phyloP scores from a whole-genome alignment of 2,113 vertebrate species.

The Etheostoma spectabile region DNA sequence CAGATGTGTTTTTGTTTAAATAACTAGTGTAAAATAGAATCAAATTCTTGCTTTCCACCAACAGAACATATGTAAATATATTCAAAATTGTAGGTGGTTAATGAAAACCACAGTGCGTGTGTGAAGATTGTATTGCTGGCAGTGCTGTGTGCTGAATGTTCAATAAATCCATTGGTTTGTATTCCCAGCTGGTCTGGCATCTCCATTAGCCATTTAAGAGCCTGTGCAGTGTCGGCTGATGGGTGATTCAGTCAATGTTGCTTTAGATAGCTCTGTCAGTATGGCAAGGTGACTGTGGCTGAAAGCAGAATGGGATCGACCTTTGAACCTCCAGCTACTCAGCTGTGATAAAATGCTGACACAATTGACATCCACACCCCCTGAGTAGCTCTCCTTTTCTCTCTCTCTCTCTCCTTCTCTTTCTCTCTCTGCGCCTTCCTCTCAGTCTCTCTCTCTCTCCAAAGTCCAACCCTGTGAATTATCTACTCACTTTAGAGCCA shows the following conservation, averaged over 20 bases:
- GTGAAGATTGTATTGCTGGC: slow-evolving; percentile 49
- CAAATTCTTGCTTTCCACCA: background rate
- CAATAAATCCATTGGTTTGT: slow-evolving; percentile 73
- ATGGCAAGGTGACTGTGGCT: slow-evolving; percentile 70
- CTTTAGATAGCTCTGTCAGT: slow-evolving; percentile 72
- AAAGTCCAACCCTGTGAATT: slow-evolving; percentile 58
- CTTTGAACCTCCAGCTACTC: slow-evolving; percentile 73
- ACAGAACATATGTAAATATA: slow-evolving; percentile 18
- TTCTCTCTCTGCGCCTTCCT: background rate
- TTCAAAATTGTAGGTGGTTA: background rate
- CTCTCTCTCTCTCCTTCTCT: background rate
- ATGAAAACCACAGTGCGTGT: slow-evolving; percentile 28
- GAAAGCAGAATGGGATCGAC: slow-evolving; percentile 68
- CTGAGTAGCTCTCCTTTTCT: slow-evolving; percentile 15
- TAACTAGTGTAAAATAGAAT: background rate
- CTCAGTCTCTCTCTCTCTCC: background rate
- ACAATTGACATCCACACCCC: slow-evolving; percentile 51
- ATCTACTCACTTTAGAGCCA: slow-evolving; percentile 76
- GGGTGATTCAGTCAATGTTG: slow-evolving; percentile 71
- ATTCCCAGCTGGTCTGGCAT: slow-evolving; percentile 59
- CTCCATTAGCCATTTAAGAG: slow-evolving; percentile 75
- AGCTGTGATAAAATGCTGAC: slow-evolving; percentile 78
- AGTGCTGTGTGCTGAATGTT: slow-evolving; percentile 49
- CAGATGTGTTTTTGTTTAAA: background rate
- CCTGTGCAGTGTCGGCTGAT: slow-evolving; percentile 70